Conservation (phyloP, 2,797 vertebrate genomes). For the Mormyrus proboscirostris region DNA sequence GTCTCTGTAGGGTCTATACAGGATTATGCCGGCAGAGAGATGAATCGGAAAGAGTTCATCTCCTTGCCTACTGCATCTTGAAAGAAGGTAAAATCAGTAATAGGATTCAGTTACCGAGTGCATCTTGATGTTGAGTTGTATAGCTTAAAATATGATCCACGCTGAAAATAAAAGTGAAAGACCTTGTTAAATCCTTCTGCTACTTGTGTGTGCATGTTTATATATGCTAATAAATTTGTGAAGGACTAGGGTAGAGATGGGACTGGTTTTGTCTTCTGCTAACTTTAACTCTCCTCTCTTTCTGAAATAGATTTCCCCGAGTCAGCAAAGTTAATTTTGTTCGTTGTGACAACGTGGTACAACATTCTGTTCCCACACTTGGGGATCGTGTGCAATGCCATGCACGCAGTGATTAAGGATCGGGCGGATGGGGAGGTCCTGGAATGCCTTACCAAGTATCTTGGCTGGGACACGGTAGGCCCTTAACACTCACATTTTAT, state of each 20-base stretch:
- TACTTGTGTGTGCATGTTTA: background rate
- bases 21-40: conserved; percentile 77
- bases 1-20: conserved; percentile 81
- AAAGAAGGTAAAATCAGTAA: conserved; percentile 69
- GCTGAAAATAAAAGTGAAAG: background rate
- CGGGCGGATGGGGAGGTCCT: conserved; percentile 63
- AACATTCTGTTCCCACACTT: conserved; percentile 62
- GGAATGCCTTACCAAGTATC: conserved; percentile 65
- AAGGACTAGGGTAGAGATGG: background rate
- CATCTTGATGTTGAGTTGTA: background rate
- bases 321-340: conserved; percentile 75
- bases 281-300: background rate
- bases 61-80: conserved; percentile 80
- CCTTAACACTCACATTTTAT: background rate
- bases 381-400: conserved; percentile 72
- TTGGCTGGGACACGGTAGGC: conserved; percentile 86
- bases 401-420: conserved; percentile 72
- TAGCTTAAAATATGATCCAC: background rate
- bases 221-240: conserved; percentile 59
- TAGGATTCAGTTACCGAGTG: background rate
- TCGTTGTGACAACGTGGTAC: conserved; percentile 81
- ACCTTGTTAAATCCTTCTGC: background rate
- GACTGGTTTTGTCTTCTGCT: background rate
- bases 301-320: conserved; percentile 72
- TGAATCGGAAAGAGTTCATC: conserved; percentile 73